These are phyloP conservation scores for Hemicrepidius hirtus DNA, from an alignment of 2,888 invertebrate species.

Conservation along the genomic window DNA sequence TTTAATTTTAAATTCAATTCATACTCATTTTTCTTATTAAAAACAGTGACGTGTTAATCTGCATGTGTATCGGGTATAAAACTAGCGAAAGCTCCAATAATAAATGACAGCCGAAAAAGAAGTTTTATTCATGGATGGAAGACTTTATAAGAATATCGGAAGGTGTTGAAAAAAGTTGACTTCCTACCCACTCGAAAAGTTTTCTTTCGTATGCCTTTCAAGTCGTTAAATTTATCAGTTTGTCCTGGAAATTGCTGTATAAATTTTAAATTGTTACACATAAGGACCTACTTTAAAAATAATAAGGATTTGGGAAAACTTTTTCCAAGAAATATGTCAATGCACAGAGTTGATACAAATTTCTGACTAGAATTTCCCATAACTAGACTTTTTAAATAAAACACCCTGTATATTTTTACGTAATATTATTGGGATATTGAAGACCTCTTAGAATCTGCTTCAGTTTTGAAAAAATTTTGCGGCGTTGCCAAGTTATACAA, in stretches of 20 bases:
- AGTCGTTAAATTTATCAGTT: conserved; percentile 12
- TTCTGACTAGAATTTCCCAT: too few species aligned
- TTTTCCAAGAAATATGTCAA: too few species aligned
- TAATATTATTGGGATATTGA: too few species aligned
- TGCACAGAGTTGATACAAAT: too few species aligned
- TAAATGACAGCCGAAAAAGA: neutral
- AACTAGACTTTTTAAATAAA: too few species aligned
- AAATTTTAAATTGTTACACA: neutral
- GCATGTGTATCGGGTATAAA: neutral
- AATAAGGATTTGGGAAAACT: conserved; percentile 2
- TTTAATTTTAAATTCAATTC: too few species aligned
- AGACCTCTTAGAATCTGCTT: too few species aligned
- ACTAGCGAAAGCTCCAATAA: neutral
- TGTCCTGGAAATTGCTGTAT: conserved; percentile 1
- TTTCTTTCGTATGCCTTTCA: neutral
- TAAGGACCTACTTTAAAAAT: neutral
- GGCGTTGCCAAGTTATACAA: too few species aligned
- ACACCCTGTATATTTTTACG: too few species aligned
- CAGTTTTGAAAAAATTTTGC: too few species aligned
- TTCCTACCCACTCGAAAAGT: conserved; percentile 14
- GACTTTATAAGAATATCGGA: neutral
- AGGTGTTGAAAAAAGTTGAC: neutral
- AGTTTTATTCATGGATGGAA: conserved; percentile 5
- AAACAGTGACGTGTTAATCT: too few species aligned
- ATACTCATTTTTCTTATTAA: too few species aligned